Percentiles rank a stretch among this genome's conserved stretches.
Conservation (phyloP, 1,140 invertebrate genomes). For the Ceratina japonica region DNA sequence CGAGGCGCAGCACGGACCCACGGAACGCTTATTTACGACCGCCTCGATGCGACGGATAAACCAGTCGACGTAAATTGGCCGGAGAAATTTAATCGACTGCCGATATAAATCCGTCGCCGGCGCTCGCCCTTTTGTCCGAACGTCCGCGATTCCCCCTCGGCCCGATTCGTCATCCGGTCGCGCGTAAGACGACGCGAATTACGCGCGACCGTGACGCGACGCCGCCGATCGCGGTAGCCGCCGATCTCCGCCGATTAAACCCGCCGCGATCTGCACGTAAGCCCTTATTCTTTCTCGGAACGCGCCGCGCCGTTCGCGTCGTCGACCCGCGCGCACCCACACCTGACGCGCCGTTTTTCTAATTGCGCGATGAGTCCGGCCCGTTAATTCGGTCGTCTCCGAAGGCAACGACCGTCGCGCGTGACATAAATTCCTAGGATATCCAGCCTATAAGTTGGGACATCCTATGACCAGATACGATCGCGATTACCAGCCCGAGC, state of each 20-base stretch:
- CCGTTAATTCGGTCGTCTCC: neutral
- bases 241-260: conserved; percentile 35
- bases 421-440: conserved; percentile 31
- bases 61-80: conserved; percentile 46
- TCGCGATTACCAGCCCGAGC: conserved; percentile 27
- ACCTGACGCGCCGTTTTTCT: too few relatives aligned
- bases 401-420: neutral
- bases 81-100: conserved; percentile 40
- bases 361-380: neutral
- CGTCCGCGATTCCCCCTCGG: neutral
- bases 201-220: conserved; percentile 12
- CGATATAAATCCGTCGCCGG: conserved; percentile 33
- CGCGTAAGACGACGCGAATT: neutral
- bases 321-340: neutral
- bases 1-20: conserved; percentile 20
- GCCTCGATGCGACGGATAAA: conserved; percentile 40
- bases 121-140: conserved; percentile 3
- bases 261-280: neutral
- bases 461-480: conserved; percentile 38
- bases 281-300: conserved; percentile 2
- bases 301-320: neutral
- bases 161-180: too few relatives aligned
- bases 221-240: neutral
- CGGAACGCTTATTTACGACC: conserved; percentile 44
- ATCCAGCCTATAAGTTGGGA: conserved; percentile 37